phyloP scores from a whole-genome alignment of 2,888 invertebrate species.

The Homarus gammarus region DNA sequence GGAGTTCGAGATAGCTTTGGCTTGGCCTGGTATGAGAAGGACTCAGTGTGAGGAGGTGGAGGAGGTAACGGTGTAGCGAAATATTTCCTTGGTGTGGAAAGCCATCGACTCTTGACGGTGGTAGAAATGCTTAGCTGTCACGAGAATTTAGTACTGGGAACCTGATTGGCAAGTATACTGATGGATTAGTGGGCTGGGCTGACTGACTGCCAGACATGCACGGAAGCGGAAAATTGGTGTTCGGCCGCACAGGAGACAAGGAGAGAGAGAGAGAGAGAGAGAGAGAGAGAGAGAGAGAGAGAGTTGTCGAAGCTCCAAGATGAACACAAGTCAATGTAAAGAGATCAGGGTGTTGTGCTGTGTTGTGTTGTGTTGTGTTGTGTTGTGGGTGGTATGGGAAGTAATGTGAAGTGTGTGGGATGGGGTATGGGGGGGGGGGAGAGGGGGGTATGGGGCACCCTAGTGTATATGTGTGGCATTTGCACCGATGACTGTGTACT shows the following conservation, averaged over 20 bases:
- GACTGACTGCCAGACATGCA: neutral
- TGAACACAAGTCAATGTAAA: neutral
- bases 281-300: neutral
- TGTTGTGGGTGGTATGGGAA: neutral
- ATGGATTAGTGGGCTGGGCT: too few species aligned
- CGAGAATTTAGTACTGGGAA: too few species aligned
- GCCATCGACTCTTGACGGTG: too few species aligned
- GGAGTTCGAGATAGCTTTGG: too few species aligned
- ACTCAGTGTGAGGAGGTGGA: too few species aligned
- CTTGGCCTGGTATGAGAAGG: too few species aligned
- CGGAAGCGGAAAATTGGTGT: too few species aligned
- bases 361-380: neutral
- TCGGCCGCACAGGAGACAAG: too few species aligned
- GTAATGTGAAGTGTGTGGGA: neutral
- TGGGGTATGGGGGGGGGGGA: neutral
- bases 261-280: neutral
- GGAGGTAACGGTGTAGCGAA: neutral
- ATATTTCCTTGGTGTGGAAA: too few species aligned
- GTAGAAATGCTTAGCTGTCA: too few species aligned
- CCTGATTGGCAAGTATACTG: too few species aligned
- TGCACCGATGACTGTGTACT: conserved; percentile 34
- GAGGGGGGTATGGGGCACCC: neutral
- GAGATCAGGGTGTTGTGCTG: neutral
- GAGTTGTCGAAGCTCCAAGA: neutral
- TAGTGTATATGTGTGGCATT: conserved; percentile 47